A percentile compares a stretch with the other conserved stretches of the same genome.
Evolutionary conservation across 1,140 invertebrate species (phyloP).

Genomic region (Physella acuta): DNA sequence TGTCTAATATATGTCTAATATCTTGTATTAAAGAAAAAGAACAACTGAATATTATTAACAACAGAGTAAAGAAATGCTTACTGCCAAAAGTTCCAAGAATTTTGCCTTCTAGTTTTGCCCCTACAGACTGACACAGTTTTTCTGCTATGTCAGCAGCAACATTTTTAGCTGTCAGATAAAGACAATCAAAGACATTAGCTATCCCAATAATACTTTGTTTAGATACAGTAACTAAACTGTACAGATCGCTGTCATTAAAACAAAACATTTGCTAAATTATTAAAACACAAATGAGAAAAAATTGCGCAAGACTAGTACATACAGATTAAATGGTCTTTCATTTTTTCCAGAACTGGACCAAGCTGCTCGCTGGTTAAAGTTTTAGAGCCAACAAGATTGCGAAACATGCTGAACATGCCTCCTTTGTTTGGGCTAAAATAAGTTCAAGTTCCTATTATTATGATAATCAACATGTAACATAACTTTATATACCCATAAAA

Average conservation of each 20-base stretch:
- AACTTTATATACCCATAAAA: too few species aligned
- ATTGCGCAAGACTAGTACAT: constrained; percentile 28
- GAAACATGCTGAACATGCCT: constrained; percentile 63
- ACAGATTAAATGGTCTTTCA: constrained; percentile 92
- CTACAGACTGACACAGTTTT: constrained; percentile 94
- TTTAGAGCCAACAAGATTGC: constrained; percentile 77
- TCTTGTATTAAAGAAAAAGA: too few species aligned
- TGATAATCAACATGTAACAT: too few species aligned
- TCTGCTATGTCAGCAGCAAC: constrained; percentile 93
- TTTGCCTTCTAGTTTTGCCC: constrained; percentile 89
- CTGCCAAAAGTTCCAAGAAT: constrained; percentile 87
- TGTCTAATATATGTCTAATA: too few species aligned
- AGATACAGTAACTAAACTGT: too few species aligned
- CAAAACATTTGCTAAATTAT: not conserved
- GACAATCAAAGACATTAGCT: constrained; percentile 17
- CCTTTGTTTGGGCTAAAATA: too few species aligned
- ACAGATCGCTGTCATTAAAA: too few species aligned
- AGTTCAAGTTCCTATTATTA: too few species aligned
- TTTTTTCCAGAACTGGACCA: constrained; percentile 85
- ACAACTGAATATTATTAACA: too few species aligned
- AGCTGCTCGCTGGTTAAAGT: constrained; percentile 67
- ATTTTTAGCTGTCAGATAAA: constrained; percentile 75
- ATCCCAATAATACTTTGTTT: constrained; percentile 8
- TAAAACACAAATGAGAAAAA: not conserved
- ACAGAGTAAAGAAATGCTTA: constrained; percentile 44